Evolutionary conservation across 1,140 invertebrate genomes (phyloP).

Genomic region (Trichonephila clavata): DNA sequence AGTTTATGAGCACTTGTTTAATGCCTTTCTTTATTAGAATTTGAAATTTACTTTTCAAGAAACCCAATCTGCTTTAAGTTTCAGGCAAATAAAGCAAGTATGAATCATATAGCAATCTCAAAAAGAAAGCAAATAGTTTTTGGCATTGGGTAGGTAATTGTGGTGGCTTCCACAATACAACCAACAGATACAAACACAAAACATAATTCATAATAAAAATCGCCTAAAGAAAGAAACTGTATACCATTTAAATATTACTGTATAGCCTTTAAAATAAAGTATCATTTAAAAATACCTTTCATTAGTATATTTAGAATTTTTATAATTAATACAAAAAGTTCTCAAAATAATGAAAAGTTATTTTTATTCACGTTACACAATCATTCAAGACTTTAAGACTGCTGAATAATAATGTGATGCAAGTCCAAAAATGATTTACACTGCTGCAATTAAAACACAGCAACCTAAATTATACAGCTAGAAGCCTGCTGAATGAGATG

Average conservation of each 20-base stretch:
- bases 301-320: not conserved
- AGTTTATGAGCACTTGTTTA: too few species aligned
- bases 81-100: too few species aligned
- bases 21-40: too few species aligned
- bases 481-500: not conserved
- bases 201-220: not conserved
- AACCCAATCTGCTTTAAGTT: too few species aligned
- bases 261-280: not conserved
- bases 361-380: not conserved
- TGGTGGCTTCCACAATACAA: not conserved
- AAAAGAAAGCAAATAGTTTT: too few species aligned
- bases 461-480: not conserved
- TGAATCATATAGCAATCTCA: too few species aligned
- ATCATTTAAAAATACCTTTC: not conserved
- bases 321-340: not conserved
- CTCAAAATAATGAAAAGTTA: not conserved
- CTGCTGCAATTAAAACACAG: not conserved
- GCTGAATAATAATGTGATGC: not conserved
- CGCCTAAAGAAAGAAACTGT: not conserved
- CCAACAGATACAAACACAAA: not conserved
- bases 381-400: not conserved
- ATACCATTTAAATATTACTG: not conserved
- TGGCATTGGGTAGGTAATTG: too few species aligned
- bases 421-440: not conserved
- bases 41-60: too few species aligned